Base-by-base conservation (phyloP, 2,113 vertebrate genomes). In the Daubentonia madagascariensis region DNA sequence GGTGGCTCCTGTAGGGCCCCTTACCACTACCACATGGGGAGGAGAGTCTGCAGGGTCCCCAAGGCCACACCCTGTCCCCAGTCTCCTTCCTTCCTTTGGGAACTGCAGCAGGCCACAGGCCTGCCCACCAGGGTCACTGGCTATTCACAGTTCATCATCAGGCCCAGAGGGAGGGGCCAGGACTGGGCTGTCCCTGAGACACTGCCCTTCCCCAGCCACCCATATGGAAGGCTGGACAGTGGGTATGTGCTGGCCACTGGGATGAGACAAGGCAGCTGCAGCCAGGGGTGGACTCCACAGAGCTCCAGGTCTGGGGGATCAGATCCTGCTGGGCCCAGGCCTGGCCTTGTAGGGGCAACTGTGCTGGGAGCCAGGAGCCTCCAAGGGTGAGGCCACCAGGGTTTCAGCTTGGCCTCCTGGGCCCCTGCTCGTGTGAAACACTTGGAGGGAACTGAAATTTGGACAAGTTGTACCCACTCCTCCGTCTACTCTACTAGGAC, bases 151-250 rank as follows among this genome's bases (percentile, higher is more conserved):
- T 54, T 40, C n/a, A 11, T 18, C 54, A 35, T 37, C 8, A 35
- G 59, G 43, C 75, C 67, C 0, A 4, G 23, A 11, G 11, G 78
- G 57, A 63, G 45, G 12, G 45, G 13, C 50, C 17, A 1, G 50
- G 54, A 10, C 7, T 11, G 13, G 45, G 30, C 52, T n/a, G 12
- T 3, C 22, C 13, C 4, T 0, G 7, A 3, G 0, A n/a, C 48
- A 28, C 16, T 61, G 50, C 4, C 17, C 35, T 18, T 73, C 40
- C 40, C 20, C 30, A 5, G 14, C 59, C 2, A 6, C 23, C 40
- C 1, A 0, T 16, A 13, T 11, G 1, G 35, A 13, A 20, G 7
- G 11, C 70, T 40, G 75, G 61, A 32, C 76, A 8, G 52, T 9
- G 43, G 23, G 45, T 18, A 12, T 12, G 68, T 37, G 63, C 81